Base-by-base conservation (phyloP, 2,113 vertebrate species). In the Rhadina sibilatrix region DNA sequence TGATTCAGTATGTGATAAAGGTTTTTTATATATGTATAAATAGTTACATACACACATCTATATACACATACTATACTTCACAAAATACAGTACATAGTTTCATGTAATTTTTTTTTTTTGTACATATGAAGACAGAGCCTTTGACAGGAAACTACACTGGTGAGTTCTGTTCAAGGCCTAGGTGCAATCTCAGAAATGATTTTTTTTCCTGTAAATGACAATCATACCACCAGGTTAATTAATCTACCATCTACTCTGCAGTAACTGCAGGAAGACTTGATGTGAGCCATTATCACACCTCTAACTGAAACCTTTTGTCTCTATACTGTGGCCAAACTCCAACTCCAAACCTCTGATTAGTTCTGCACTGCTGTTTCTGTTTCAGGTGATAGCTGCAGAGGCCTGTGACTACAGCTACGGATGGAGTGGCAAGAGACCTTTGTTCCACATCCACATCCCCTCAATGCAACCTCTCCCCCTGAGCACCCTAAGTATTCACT, bases 181-280 rank as follows among this genome's bases (percentile, higher is more conserved):
- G 33, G 50, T 40, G 42, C 42, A 78, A 57, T 49, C 44, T 79
- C 70, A 61, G 78, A n/a, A 77, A 63, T 78, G 2, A 24, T 25
- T 44, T 84, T 84, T 74, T 74, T 82, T 60, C 61, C 44, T 87
- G 42, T 75, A 70, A 94, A 78, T 35, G 16, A 77, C 61, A 87
- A 78, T 63, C 37, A 57, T 65, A 69, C 56, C 18, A 65, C 37
- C 35, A 65, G 57, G 31, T 86, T 86, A 93, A 88, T 61, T 93
- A 69, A 54, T 46, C 40, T 90, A 24, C 44, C 47, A 75, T 59
- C 33, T 35, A 79, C 52, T 66, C n/a, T 42, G 35, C 42, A 75
- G 65, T 54, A 93, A 66, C 25, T 87, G 54, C 46, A 70, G 52
- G 50, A 89, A 42, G 38, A 91, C 56, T 42, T 61, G 47, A 28